phyloP scores from a whole-genome alignment of 1,140 invertebrate species.

The Euwallacea similis region DNA sequence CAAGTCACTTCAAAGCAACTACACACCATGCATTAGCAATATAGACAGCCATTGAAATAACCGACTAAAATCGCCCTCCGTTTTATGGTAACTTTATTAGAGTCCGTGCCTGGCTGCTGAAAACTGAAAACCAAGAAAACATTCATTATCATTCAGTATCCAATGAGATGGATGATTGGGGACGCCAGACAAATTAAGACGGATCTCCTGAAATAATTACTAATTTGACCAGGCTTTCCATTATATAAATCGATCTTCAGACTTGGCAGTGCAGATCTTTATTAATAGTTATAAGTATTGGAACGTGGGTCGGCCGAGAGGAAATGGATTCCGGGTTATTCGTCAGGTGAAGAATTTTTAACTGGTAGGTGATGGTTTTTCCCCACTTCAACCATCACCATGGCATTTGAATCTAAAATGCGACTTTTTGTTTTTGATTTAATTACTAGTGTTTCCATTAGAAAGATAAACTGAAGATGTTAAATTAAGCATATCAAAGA shows the following conservation, averaged over 20 bases:
- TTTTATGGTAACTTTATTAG: neutral
- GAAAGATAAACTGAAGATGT: conserved; percentile 27
- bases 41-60: no score
- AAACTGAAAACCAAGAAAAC: conserved; percentile 40
- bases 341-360: conserved; percentile 24
- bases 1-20: no score
- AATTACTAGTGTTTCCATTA: no score
- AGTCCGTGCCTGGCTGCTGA: conserved; percentile 9
- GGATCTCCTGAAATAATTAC: conserved; percentile 53
- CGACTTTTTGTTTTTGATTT: no score
- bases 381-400: neutral
- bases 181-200: conserved; percentile 54
- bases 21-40: no score
- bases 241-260: conserved; percentile 39
- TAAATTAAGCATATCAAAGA: conserved; percentile 42
- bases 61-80: no score
- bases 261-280: conserved; percentile 40
- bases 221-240: conserved; percentile 54
- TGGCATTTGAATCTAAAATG: no score
- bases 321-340: conserved; percentile 29
- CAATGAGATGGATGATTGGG: conserved; percentile 56
- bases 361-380: neutral
- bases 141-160: conserved; percentile 55
- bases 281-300: conserved; percentile 45
- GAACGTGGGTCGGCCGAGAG: conserved; percentile 30